phyloP scores from a whole-genome alignment of 1,140 invertebrate genomes.

The Solenopsis fugax region DNA sequence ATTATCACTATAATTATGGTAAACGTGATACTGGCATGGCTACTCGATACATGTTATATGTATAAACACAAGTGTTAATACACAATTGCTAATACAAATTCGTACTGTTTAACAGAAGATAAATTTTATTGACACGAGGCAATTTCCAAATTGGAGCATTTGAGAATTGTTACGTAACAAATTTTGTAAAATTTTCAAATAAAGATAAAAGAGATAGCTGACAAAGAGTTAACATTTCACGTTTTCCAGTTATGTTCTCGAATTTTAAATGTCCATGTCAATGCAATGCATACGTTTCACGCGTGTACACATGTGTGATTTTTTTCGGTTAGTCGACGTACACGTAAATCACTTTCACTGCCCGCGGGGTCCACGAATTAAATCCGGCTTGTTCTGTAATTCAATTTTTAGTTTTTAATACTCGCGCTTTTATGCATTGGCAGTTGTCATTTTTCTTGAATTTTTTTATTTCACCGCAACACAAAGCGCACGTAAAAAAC shows the following conservation, averaged over 20 bases:
- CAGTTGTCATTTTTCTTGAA: constrained; percentile 58
- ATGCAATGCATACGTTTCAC: constrained; percentile 33
- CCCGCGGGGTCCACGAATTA: constrained; percentile 50
- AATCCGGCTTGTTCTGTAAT: constrained; percentile 64
- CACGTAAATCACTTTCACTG: constrained; percentile 66
- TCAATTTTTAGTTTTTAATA: constrained; percentile 64
- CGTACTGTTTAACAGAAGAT: not conserved
- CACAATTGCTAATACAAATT: not conserved
- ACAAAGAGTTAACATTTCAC: constrained; percentile 46
- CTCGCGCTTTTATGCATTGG: constrained; percentile 58
- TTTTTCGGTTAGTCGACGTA: constrained; percentile 44
- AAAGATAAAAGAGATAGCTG: constrained; percentile 11
- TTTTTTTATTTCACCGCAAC: constrained; percentile 47
- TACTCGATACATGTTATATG: constrained; percentile 32
- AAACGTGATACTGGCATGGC: constrained; percentile 40
- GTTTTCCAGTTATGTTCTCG: constrained; percentile 34
- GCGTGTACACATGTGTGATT: constrained; percentile 30
- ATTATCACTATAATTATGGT: constrained; percentile 55
- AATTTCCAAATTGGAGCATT: not conserved
- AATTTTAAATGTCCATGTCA: constrained; percentile 50
- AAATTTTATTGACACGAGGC: not conserved
- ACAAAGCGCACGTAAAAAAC: constrained; percentile 38
- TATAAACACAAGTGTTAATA: not conserved
- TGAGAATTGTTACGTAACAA: not conserved
- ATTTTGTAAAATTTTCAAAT: constrained; percentile 34